Conservation (phyloP, 2,797 vertebrate genomes). For the Amazonetta brasiliensis region DNA sequence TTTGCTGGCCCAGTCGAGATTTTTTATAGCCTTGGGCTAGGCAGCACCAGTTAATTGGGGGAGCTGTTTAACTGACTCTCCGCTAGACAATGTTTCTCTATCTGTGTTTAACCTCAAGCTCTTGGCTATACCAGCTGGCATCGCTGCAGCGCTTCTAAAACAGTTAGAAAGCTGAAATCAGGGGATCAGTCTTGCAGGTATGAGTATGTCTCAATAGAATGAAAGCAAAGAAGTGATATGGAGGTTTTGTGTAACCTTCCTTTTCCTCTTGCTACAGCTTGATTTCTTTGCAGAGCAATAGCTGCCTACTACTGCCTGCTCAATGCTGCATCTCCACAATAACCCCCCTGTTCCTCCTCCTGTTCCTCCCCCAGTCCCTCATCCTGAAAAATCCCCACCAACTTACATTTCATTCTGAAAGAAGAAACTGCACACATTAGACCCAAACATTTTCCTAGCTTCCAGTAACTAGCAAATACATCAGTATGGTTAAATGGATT, state of each 20-base stretch:
- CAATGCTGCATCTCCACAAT: not conserved
- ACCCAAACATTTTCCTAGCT: not conserved
- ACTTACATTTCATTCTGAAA: constrained; percentile 33
- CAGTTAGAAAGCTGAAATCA: constrained; percentile 7
- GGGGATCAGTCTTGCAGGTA: not conserved
- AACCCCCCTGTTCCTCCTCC: not conserved
- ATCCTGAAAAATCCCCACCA: constrained; percentile 30
- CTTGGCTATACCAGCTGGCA: constrained; percentile 51
- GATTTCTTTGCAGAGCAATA: not conserved
- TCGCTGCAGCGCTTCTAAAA: not conserved
- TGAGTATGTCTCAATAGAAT: not conserved
- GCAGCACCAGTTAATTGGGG: constrained; percentile 49
- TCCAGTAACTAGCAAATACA: not conserved
- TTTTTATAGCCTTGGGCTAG: constrained; percentile 64
- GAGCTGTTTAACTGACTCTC: constrained; percentile 65
- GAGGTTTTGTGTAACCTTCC: not conserved
- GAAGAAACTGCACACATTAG: not conserved
- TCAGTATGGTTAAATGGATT: not conserved
- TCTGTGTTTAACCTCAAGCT: constrained; percentile 57
- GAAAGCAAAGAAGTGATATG: constrained; percentile 1
- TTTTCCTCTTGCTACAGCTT: not conserved
- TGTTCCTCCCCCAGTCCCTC: not conserved
- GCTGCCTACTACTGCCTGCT: not conserved
- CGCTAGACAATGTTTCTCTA: constrained; percentile 39
- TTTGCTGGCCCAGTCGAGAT: constrained; percentile 46